Conservation (phyloP, 2,797 vertebrate genomes). For the Rhinophrynus dorsalis region DNA sequence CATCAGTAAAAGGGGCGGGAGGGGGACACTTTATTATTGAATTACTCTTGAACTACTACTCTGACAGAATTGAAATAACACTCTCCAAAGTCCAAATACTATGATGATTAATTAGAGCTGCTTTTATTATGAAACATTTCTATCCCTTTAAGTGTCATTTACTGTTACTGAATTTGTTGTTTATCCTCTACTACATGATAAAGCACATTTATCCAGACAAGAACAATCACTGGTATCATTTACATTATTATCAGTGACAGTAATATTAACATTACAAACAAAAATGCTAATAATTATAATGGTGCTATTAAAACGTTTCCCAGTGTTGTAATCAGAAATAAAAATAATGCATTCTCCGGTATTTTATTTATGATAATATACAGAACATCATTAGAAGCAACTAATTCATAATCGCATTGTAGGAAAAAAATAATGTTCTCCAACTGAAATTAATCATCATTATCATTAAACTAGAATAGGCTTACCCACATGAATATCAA, state of each 20-base stretch:
- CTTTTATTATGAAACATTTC: no score
- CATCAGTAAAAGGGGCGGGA: no score
- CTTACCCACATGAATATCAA: not conserved
- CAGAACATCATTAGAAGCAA: constrained; percentile 11
- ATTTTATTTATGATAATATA: constrained; percentile 37
- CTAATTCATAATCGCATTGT: constrained; percentile 26
- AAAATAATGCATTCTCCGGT: constrained; percentile 6
- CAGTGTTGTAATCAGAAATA: constrained; percentile 22
- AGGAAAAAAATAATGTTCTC: constrained; percentile 21
- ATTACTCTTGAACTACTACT: no score
- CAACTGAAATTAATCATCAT: constrained; percentile 40
- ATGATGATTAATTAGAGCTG: no score
- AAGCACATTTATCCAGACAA: no score
- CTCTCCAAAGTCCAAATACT: no score
- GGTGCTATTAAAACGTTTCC: constrained; percentile 19
- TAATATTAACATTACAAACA: constrained; percentile 11
- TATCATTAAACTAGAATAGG: constrained; percentile 24
- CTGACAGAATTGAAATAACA: no score
- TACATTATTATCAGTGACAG: constrained; percentile 18
- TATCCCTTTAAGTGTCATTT: no score
- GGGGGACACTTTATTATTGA: no score
- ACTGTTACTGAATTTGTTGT: no score
- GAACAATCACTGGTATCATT: constrained; percentile 13
- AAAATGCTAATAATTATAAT: constrained; percentile 27
- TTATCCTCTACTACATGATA: no score